Evolutionary conservation across 2,113 vertebrate genomes (phyloP).

Genomic region (Osmerus eperlanus): DNA sequence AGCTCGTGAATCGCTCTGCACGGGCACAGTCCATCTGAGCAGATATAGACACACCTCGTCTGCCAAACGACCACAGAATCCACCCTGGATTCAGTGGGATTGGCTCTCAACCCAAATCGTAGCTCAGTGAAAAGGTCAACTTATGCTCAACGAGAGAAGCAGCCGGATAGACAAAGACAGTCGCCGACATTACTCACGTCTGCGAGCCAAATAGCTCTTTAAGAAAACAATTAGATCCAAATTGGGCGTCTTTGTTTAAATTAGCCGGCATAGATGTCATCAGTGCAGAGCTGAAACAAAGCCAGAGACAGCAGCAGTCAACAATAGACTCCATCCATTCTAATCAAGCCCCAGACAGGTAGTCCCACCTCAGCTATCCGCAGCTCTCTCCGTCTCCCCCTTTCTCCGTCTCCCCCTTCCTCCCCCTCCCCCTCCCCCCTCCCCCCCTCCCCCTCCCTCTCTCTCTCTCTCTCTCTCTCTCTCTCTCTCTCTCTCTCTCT

Average conservation of each 20-base stretch:
- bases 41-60: not conserved
- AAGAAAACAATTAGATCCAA: constrained; percentile 23
- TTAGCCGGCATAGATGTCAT: constrained; percentile 26
- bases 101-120: too few relatives aligned
- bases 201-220: constrained; percentile 13
- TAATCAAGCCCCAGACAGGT: constrained; percentile 37
- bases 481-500: too few relatives aligned
- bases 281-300: constrained; percentile 9
- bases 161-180: too few relatives aligned
- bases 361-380: not conserved
- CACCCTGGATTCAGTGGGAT: too few relatives aligned
- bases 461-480: not conserved
- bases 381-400: not conserved
- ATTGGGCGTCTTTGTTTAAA: constrained; percentile 25
- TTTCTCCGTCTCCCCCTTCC: not conserved
- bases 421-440: too few relatives aligned
- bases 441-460: too few relatives aligned
- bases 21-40: too few relatives aligned
- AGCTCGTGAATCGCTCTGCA: too few relatives aligned
- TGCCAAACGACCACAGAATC: too few relatives aligned
- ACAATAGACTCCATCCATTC: constrained; percentile 29
- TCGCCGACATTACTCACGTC: not conserved
- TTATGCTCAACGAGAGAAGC: too few relatives aligned
- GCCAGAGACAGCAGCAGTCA: not conserved
- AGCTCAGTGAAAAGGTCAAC: too few relatives aligned